phyloP scores from a whole-genome alignment of 2,113 vertebrate species.

The Rhizomys pruinosus region DNA sequence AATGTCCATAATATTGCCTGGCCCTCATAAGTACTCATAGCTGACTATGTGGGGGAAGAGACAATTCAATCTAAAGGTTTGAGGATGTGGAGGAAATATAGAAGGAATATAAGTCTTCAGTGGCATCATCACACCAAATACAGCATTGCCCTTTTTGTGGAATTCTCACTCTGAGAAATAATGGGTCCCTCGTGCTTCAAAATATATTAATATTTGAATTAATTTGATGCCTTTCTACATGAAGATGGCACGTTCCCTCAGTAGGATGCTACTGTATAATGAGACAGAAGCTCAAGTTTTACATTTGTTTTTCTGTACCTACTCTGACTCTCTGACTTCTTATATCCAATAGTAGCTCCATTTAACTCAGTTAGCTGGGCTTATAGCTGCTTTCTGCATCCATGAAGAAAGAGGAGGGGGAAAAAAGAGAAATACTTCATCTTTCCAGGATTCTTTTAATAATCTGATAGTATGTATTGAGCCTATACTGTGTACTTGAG shows the following conservation, averaged over 20 bases:
- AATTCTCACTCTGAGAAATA: neutral
- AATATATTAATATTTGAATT: neutral
- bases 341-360: neutral
- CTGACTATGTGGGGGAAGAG: neutral
- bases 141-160: neutral
- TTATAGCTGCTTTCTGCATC: neutral
- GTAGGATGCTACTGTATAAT: neutral
- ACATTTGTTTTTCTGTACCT: neutral
- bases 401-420: neutral
- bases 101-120: neutral
- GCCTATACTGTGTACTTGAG: neutral
- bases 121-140: neutral
- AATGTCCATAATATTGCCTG: neutral
- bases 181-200: neutral
- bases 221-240: slow-evolving; percentile 3
- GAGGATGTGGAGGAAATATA: neutral
- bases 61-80: neutral
- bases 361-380: neutral
- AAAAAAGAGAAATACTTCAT: slow-evolving; percentile 13
- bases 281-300: neutral
- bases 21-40: too few relatives aligned
- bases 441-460: neutral
- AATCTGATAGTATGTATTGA: neutral
- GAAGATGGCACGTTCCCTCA: neutral
- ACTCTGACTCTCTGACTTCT: neutral